Conservation (phyloP, 2,888 invertebrate genomes). For the Perizoma flavofasciatum region DNA sequence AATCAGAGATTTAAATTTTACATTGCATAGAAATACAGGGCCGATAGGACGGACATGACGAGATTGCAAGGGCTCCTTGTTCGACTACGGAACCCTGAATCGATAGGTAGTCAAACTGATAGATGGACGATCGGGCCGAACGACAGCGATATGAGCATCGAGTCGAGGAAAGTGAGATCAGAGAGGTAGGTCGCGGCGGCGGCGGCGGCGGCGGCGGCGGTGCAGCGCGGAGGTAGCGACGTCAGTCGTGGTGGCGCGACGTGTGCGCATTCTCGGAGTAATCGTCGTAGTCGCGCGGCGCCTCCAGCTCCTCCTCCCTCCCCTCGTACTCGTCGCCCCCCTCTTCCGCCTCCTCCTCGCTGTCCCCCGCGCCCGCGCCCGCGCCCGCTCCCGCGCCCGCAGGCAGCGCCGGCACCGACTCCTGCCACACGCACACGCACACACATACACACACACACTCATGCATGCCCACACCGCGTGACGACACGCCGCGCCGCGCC, state of each 20-base stretch:
- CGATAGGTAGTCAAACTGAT: too few relatives aligned
- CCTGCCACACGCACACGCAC: constrained; percentile 41
- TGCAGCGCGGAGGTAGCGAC: not conserved
- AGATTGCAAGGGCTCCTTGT: too few relatives aligned
- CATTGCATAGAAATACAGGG: too few relatives aligned
- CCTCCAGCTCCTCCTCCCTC: constrained; percentile 63
- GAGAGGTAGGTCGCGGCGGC: not conserved
- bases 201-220: not conserved
- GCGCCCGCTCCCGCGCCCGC: constrained; percentile 41
- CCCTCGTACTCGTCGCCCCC: constrained; percentile 60
- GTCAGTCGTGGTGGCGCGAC: constrained; percentile 66
- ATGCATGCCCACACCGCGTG: constrained; percentile 3
- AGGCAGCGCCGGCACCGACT: constrained; percentile 51
- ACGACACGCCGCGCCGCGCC: constrained; percentile 1
- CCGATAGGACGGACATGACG: too few relatives aligned
- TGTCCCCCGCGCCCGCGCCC: constrained; percentile 40
- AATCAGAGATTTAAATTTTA: too few relatives aligned
- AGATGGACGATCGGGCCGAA: too few relatives aligned
- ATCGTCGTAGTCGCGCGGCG: constrained; percentile 74
- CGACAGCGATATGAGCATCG: not conserved
- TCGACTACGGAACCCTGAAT: too few relatives aligned
- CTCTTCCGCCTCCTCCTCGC: constrained; percentile 47
- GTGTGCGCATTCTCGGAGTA: constrained; percentile 74
- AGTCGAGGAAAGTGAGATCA: not conserved
- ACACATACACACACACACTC: constrained; percentile 37